Percentiles rank a stretch among this genome's conserved stretches.
phyloP scores from a whole-genome alignment of 1,140 invertebrate genomes.

The Steinernema khuongi region DNA sequence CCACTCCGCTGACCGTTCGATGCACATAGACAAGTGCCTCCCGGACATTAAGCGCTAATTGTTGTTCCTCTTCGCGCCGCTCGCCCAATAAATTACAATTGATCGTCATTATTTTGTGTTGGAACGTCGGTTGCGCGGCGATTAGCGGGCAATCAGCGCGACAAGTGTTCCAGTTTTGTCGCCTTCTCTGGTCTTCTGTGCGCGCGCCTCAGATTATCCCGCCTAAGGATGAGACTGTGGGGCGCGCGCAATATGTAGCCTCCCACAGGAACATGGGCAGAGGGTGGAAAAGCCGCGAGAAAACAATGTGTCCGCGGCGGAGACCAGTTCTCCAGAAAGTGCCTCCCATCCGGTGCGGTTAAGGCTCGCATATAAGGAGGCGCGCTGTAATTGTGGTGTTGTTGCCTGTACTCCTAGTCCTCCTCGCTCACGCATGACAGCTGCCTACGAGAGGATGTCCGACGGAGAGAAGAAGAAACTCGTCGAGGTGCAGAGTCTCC shows the following conservation, averaged over 20 bases:
- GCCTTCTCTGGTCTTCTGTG: neutral
- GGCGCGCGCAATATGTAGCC: neutral
- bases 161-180: conserved; percentile 16
- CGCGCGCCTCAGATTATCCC: neutral
- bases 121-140: neutral
- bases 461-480: neutral
- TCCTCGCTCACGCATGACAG: neutral
- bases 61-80: neutral
- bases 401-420: neutral
- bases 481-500: conserved; percentile 26
- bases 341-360: neutral
- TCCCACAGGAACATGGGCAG: neutral
- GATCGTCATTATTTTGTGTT: neutral
- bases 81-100: conserved; percentile 1
- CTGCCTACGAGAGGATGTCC: neutral
- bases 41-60: conserved; percentile 9
- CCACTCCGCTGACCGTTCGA: too few relatives aligned
- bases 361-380: neutral
- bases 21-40: too few relatives aligned
- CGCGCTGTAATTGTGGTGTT: neutral
- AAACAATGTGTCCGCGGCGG: neutral
- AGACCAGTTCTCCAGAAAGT: neutral
- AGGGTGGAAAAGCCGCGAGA: neutral
- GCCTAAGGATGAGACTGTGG: neutral
- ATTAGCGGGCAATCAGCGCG: conserved; percentile 13